These are phyloP conservation scores for Spermophilus dauricus DNA, from an alignment of 2,113 vertebrate species.

Conservation along the genomic window DNA sequence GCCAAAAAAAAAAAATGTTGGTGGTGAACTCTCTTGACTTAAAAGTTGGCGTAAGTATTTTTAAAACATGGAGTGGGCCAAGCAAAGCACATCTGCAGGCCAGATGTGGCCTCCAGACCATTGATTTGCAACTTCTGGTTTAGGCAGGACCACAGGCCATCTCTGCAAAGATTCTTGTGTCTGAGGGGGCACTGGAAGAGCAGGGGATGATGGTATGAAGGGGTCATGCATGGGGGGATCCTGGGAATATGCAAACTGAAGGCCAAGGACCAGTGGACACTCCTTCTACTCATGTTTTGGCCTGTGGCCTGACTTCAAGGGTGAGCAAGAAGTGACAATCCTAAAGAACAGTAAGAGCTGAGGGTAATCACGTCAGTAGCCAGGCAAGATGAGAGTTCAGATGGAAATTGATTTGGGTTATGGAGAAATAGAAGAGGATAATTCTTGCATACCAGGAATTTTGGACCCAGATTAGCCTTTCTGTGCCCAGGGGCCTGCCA, in stretches of 20 bases:
- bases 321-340: background rate
- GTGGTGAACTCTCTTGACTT: background rate
- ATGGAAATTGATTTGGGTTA: background rate
- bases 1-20: background rate
- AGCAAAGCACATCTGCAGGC: slow-evolving; percentile 43
- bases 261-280: background rate
- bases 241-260: background rate
- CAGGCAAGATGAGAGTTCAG: background rate
- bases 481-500: background rate
- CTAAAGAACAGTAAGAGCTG: background rate
- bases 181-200: no score
- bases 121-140: background rate
- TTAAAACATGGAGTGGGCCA: background rate
- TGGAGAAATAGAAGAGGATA: background rate
- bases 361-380: background rate
- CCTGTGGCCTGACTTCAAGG: background rate
- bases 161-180: background rate
- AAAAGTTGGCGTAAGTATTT: slow-evolving; percentile 40
- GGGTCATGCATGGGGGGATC: rapidly evolving
- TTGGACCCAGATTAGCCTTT: background rate
- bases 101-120: background rate
- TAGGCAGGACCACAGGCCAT: background rate
- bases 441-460: background rate
- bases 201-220: background rate
- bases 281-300: background rate